Base-by-base conservation (phyloP, 2,113 vertebrate genomes). In the Ameiurus melas region DNA sequence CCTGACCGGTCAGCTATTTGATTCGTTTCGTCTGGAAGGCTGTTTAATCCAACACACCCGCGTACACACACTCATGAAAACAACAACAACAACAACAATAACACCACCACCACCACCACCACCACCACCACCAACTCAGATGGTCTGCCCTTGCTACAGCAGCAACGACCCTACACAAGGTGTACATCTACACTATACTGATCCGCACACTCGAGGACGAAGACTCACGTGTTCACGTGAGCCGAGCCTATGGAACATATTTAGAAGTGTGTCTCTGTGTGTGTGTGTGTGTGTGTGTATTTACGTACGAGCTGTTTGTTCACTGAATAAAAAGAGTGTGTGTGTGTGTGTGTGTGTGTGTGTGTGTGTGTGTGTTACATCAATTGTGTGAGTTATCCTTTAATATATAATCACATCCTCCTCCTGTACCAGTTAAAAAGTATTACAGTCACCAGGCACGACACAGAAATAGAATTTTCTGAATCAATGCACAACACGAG, bases 381-480 rank as follows among this genome's bases (percentile, higher is more conserved):
- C 17, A 73, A 60, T 17, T 39, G 25, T 87, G 51, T 73, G 33
- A 87, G 75, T 62, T 75, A 47, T 58, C 0, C 27, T 83, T 83
- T 64, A 64, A 84, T 66, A 78, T 22, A 43, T 47, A 47, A 47
- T 13, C 58, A 60, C 70, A 55, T 66, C 71, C 70, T 88, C 43
- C 83, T 88, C 71, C 60, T 84, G 43, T 36, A 62, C 83, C 53
- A 79, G 82, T 9, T 17, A 77, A 39, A 64, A 85, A 90, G 62
- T 82, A 79, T 88, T 75, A 60, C 75, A 89, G 64, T 91, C 84
- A 25, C 66, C 51, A 83, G 17, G 85, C 71, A 47, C 19, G 30
- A 39, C 5, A 57, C 25, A 79, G 71, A 91, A 91, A 89, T 86
- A 88, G 68, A 87, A 73, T 47, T 85, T 88, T 88, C 71, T 84